Evolutionary conservation across 23 tunicate species (phyloP), one percentile per base, ranked within the genome.

Genomic region (Oikopleura vanhoeffeni): DNA sequence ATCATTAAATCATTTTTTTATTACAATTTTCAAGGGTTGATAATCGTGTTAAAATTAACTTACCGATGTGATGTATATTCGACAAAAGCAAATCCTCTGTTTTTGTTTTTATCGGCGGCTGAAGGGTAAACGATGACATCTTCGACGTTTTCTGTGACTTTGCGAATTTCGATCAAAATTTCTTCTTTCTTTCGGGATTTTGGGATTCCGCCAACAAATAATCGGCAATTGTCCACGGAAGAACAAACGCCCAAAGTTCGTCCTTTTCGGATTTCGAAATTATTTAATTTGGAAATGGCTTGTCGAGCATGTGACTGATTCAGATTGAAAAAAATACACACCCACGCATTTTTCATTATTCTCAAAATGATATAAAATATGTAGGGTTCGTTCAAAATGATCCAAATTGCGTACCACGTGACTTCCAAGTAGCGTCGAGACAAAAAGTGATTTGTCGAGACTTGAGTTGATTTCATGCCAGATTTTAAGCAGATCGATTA

Each of bases 181-280:
- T 93, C 98, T 34, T 88, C 87, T 76, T 93, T 93, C 85, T 93
- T 87, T 76, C 90, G 90, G 41, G 89, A 84, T 58, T 93, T 93
- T 0, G 98, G 98, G 35, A 93, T 93, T 18, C 98, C 98, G 32
- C 98, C 98, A 42, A 93, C 98, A 83, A 93, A 93, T 41, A 93
- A 76, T 38, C 91, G 86, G 94, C 98, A 93, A 76, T 93, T 93
- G 84, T 93, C 98, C n/a, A 93, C 98, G 67, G 94, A 89, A 57
- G 88, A 87, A 83, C 98, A 93, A 36, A 93, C 98, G 0, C 98
- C 98, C 38, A 93, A 87, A 41, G 88, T 41, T 40, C 98, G 84
- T 39, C 98, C 98, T 71, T 93, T 92, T 39, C 98, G 84, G 33
- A 93, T 90, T 90, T 93, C 98, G 76, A 84, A 87, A 82, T 93